Conservation (phyloP, 2,888 invertebrate species). For the Zhengitettix transpicula region DNA sequence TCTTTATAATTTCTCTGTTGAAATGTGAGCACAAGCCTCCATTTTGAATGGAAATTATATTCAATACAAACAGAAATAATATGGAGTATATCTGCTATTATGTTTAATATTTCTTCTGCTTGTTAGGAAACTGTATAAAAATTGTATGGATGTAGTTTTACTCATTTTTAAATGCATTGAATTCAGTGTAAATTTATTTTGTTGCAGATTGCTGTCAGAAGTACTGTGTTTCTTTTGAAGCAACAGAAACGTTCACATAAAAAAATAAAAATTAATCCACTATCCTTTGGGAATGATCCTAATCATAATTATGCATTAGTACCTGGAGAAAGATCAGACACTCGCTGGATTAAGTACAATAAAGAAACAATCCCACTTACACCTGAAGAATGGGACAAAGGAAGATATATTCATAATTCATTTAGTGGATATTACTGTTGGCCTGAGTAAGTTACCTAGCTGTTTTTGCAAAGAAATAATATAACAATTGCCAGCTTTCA, state of each 20-base stretch:
- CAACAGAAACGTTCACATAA: conserved; percentile 53
- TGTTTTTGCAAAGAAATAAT: no score
- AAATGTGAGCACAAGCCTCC: no score
- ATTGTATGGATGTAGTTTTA: no score
- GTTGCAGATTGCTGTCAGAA: conserved; percentile 35
- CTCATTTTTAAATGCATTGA: neutral
- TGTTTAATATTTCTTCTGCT: no score
- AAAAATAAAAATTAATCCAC: conserved; percentile 41
- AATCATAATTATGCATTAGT: conserved; percentile 20
- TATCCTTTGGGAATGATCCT: conserved; percentile 25
- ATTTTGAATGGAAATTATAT: no score
- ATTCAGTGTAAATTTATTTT: neutral
- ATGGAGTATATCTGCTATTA: no score
- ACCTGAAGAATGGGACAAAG: conserved; percentile 56
- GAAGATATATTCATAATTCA: conserved; percentile 49
- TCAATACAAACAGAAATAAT: no score
- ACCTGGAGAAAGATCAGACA: conserved; percentile 48
- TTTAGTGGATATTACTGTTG: conserved; percentile 38
- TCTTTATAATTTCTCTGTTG: no score
- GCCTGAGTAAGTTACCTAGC: conserved; percentile 28
- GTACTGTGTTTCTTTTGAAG: conserved; percentile 44
- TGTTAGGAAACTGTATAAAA: no score
- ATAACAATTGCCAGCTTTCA: no score
- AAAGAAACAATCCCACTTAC: conserved; percentile 38
- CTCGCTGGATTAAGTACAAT: conserved; percentile 59